These are phyloP conservation scores for Epirrhoe alternata DNA, from an alignment of 2,888 invertebrate genomes.

Conservation along the genomic window DNA sequence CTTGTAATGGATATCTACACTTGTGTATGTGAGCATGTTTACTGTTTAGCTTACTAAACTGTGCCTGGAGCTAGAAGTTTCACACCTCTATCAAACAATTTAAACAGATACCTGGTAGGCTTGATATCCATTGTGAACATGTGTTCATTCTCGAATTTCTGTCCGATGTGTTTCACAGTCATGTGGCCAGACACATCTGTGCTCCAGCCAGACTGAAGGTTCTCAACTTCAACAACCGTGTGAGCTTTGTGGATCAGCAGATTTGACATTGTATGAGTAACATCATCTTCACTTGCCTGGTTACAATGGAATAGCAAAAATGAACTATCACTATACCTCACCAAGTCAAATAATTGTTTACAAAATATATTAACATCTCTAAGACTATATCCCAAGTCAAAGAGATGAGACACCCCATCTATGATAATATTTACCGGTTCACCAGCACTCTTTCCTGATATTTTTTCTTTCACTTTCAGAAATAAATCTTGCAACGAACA, in stretches of 20 bases:
- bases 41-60: conserved; percentile 54
- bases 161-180: conserved; percentile 78
- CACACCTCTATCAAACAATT: conserved; percentile 90
- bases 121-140: conserved; percentile 61
- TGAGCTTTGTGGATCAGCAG: conserved; percentile 87
- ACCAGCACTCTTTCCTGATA: conserved; percentile 64
- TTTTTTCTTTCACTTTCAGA: conserved; percentile 67
- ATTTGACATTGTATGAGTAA: conserved; percentile 85
- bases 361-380: conserved; percentile 81
- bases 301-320: conserved; percentile 85
- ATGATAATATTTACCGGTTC: conserved; percentile 85
- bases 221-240: conserved; percentile 86
- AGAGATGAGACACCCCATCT: conserved; percentile 90
- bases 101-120: conserved; percentile 85
- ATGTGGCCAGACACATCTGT: conserved; percentile 89
- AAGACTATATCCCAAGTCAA: conserved; percentile 86
- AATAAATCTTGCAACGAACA: conserved; percentile 70
- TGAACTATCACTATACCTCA: conserved; percentile 60
- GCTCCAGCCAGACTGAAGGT: conserved; percentile 89
- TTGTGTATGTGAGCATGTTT: not conserved
- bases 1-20: not conserved
- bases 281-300: conserved; percentile 83
- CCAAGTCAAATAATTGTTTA: conserved; percentile 72
- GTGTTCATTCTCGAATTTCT: conserved; percentile 67
- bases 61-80: conserved; percentile 90